phyloP scores from a whole-genome alignment of 2,113 vertebrate species.

The Turnix velox region DNA sequence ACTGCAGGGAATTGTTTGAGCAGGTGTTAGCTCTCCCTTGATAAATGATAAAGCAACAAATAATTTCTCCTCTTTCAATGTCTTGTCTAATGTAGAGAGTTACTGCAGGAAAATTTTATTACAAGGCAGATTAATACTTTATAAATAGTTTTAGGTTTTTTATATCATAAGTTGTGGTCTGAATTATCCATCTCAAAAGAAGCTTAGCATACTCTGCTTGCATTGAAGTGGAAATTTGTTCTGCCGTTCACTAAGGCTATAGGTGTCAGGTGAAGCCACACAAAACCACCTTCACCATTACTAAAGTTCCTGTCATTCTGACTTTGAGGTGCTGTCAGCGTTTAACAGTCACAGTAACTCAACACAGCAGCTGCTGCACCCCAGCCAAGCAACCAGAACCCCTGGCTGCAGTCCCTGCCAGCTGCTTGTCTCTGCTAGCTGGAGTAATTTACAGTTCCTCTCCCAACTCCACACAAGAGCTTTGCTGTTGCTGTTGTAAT shows the following conservation, averaged over 20 bases:
- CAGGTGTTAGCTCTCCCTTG: not conserved
- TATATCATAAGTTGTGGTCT: not conserved
- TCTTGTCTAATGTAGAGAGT: not conserved
- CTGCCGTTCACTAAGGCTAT: not conserved
- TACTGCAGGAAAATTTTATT: not conserved
- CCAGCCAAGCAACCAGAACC: accelerated
- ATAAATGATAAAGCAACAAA: not conserved
- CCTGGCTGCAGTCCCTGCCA: accelerated
- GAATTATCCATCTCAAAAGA: not conserved
- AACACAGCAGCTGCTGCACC: not conserved
- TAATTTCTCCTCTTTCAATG: not conserved
- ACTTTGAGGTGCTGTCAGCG: accelerated
- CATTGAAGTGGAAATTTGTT: not conserved
- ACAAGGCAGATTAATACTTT: not conserved
- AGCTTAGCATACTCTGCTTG: not conserved
- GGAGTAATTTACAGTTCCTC: not conserved
- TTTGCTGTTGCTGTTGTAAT: accelerated
- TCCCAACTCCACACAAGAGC: accelerated
- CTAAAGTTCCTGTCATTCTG: not conserved
- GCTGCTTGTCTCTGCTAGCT: too few relatives aligned
- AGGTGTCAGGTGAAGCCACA: not conserved
- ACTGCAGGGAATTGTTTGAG: not conserved
- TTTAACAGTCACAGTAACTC: accelerated
- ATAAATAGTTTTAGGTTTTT: not conserved
- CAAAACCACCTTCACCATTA: accelerated